A percentile compares a stretch with the other conserved stretches of the same genome.
These are phyloP conservation scores for Chelon labrosus DNA, from an alignment of 2,797 vertebrate species.

Conservation along the genomic window DNA sequence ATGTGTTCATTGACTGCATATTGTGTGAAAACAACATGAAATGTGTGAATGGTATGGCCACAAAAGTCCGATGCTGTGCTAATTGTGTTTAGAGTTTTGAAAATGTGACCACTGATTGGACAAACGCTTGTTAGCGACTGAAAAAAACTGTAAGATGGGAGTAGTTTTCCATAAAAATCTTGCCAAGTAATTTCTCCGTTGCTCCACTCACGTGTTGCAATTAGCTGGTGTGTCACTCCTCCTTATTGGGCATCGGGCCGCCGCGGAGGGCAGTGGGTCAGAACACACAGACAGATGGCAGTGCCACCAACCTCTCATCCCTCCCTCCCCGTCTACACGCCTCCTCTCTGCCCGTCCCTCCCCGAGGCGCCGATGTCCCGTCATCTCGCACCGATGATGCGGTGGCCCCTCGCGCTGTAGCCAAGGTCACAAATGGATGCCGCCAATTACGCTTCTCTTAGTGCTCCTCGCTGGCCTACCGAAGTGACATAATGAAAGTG, in stretches of 20 bases:
- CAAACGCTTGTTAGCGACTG: too few species aligned
- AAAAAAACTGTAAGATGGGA: too few species aligned
- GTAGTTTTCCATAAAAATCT: slow-evolving; percentile 49
- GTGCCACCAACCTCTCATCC: slow-evolving; percentile 58
- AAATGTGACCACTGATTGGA: too few species aligned
- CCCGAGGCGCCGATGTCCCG: slow-evolving; percentile 51
- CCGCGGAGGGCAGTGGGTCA: slow-evolving; percentile 82
- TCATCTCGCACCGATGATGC: slow-evolving; percentile 59
- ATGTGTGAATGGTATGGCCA: too few species aligned
- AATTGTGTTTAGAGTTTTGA: too few species aligned
- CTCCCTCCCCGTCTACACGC: slow-evolving; percentile 36
- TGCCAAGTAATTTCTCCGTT: slow-evolving; percentile 44
- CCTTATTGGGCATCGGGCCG: slow-evolving; percentile 76
- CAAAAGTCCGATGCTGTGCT: too few species aligned
- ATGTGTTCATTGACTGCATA: too few species aligned
- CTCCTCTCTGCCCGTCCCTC: slow-evolving; percentile 32
- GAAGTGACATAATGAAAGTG: slow-evolving; percentile 71
- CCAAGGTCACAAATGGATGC: slow-evolving; percentile 80
- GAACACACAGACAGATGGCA: slow-evolving; percentile 84
- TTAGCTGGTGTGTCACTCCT: slow-evolving; percentile 71
- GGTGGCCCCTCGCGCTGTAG: slow-evolving; percentile 36
- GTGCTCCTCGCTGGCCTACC: slow-evolving; percentile 57
- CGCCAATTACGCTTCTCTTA: slow-evolving; percentile 58
- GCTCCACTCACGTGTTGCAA: slow-evolving; percentile 55
- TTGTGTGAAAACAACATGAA: too few species aligned